Evolutionary conservation across 2,113 vertebrate species (phyloP), one percentile per base, ranked within the genome.

Genomic region (Morone chrysops): DNA sequence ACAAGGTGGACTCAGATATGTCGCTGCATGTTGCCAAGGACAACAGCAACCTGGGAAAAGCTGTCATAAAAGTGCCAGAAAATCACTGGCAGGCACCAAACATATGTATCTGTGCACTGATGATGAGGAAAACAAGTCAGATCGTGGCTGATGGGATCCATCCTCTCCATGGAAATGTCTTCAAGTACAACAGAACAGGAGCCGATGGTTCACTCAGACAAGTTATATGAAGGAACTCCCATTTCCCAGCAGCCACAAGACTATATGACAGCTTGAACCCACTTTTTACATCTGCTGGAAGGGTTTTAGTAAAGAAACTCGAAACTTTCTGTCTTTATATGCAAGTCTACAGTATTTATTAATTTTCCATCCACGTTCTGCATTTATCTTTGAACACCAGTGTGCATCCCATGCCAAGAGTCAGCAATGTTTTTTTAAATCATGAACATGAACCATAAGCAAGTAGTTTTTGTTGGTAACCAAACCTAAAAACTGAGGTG

Each of bases 11-110:
- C 73, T 78, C 74, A 60, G 53, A 84, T 67, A 57, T 68, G 78
- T 77, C 50, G 45, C 65, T 60, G 51, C 6, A 45, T 53, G 79
- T 82, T 92, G 86, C 80, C 86, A 88, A 75, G 67, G 62, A 75
- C 78, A 45, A 84, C 75, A 47, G 53, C 59, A 71, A 73, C 61
- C 72, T 48, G 69, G 69, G 83, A 80, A 70, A 76, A 78, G 41
- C 51, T 83, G 88, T 80, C 88, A 79, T 48, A 66, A 61, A 86
- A 71, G 59, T 71, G 76, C 72, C 78, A 86, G 74, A 36, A 82
- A 82, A 71, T 84, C 60, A 18, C 36, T 13, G 43, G 66, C 47
- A 25, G 79, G 70, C 53, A 70, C 67, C 59, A 66, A 78, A 81
- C 70, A 67, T 54, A n/a, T 57, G 70, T 77, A 43, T 69, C 75